Evolutionary conservation across 2,113 vertebrate species (phyloP), one percentile per base, ranked within the genome.

Genomic region (Paramormyrops kingsleyae): DNA sequence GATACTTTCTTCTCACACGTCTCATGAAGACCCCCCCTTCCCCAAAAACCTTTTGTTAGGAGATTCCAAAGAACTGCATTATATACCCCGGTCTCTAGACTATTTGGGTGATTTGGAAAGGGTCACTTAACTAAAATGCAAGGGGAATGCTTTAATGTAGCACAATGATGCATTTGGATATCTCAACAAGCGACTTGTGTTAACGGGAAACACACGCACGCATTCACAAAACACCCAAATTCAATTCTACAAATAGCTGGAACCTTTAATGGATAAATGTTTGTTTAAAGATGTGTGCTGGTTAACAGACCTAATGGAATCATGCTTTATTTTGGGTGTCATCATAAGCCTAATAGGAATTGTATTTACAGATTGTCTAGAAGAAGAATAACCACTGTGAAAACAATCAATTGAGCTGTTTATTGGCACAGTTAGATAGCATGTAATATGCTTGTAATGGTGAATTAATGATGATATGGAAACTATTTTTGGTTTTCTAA

Each of bases 71-170:
- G 95, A 95, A 96, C 95, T 95, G 95, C 94, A 96, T 97, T 97
- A 97, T 96, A 95, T 94, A 95, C 94, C 95, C 74, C 94, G 70
- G 96, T 96, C 93, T 92, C 91, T 94, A 91, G 92, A 94, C 96
- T 94, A 95, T 96, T 96, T 95, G 95, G 96, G 95, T 96, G 95
- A 94, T 95, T 98, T 96, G 95, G 96, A 97, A 97, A 95, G 97
- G 97, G 97, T 98, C 97, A 97, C 95, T 97, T 96, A 95, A 94
- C 96, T 92, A 93, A 94, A 96, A 97, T 96, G 96, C 95, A 66
- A 89, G 92, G 94, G 94, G 95, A 94, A 93, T 92, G 93, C 96
- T 97, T 97, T 96, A 96, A 97, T 96, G 96, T 95, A 92, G 94
- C 91, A 95, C 95, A 91, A 92, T 96, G 96, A 96, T 90, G 95